Base-by-base conservation (phyloP, 2,888 invertebrate genomes). In the Taenaris catops region DNA sequence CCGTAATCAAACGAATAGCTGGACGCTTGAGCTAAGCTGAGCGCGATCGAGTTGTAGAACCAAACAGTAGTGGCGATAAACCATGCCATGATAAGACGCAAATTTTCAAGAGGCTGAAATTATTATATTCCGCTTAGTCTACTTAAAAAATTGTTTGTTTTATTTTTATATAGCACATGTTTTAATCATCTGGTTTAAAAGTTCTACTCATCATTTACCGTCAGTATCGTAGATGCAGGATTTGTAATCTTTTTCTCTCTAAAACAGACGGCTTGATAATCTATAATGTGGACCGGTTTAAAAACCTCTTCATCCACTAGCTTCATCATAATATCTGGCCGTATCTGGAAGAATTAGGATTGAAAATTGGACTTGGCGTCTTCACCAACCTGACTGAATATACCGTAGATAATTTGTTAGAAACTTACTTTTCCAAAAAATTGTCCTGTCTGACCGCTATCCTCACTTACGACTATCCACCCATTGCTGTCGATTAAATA, bases 261-360 rank as follows among this genome's bases (percentile, higher is more conserved):
- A 53, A 95, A 94, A 68, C 96, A 97, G 8, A 96, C 94, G 0
- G 94, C 96, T 74, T 97, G 97, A 63, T 96, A 97, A 69, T 97
- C 96, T 48, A 92, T 92, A 34, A 96, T 89, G 34, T 91, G 88
- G 5, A 96, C 91, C 34, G 90, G 87, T 50, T 91, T 91, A 68
- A 91, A 97, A 17, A 97, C 91, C 4, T 91, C 91, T 41, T 93
- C 92, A 38, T 91, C 89, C 0, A 96, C 89, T 28, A 95, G 73
- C 51, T 88, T 89, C 35, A 89, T 81, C 94, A 96, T 95, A 10
- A 96, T 90, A 24, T 92, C 90, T 1, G 93, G 92, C 44, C 93
- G 90, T 17, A 84, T 55, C 86, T 86, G 50, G 16, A 32, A 32
- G 2, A 14, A 14, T n/a, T n/a, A n/a, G n/a, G n/a, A n/a, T n/a